Evolutionary conservation across 2,888 invertebrate genomes (phyloP).

Genomic region (Xylocampa areola): DNA sequence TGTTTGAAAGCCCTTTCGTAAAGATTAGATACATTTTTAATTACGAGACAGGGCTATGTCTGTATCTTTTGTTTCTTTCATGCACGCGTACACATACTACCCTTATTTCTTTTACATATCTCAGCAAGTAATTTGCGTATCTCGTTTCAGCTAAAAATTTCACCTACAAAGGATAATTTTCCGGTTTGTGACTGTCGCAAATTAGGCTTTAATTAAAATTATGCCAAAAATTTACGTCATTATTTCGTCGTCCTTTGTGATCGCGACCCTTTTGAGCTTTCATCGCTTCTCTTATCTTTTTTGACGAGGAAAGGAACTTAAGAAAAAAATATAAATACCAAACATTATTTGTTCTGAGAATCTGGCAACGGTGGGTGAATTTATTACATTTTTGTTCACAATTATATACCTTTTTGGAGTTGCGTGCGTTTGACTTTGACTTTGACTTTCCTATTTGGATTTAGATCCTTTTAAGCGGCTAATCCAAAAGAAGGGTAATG

Average conservation of each 20-base stretch:
- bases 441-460: constrained; percentile 32
- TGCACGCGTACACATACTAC: constrained; percentile 7
- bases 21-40: constrained; percentile 25
- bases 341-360: constrained; percentile 64
- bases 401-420: constrained; percentile 37
- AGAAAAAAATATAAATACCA: constrained; percentile 72
- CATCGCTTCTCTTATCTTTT: constrained; percentile 71
- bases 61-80: constrained; percentile 17
- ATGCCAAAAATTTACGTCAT: constrained; percentile 81
- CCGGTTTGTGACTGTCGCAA: constrained; percentile 77
- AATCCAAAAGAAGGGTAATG: constrained; percentile 21
- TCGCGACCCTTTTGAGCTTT: constrained; percentile 74
- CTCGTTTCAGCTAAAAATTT: constrained; percentile 63
- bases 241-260: constrained; percentile 80
- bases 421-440: constrained; percentile 24
- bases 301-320: constrained; percentile 66
- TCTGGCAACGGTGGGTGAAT: constrained; percentile 38
- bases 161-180: constrained; percentile 72
- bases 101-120: constrained; percentile 16
- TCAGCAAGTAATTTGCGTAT: constrained; percentile 51
- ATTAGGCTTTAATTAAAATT: constrained; percentile 86
- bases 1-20: constrained; percentile 8
- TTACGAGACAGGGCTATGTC: constrained; percentile 19
- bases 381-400: constrained; percentile 54
- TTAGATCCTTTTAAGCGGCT: constrained; percentile 32